Conservation (phyloP, 2,113 vertebrate species). For the Paedocypris sp. region DNA sequence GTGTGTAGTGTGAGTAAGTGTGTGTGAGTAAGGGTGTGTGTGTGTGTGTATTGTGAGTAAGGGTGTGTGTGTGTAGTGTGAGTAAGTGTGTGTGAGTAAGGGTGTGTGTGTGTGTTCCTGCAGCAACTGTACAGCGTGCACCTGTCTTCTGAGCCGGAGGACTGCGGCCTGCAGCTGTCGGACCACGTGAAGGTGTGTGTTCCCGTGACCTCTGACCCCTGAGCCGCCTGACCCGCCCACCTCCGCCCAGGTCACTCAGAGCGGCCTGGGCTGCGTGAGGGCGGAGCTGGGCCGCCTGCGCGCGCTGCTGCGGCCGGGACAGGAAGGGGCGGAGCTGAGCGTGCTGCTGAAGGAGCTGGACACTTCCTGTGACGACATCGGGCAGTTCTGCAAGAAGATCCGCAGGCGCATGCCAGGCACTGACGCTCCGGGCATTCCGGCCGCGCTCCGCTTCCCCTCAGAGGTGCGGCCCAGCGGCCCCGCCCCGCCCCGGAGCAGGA, state of each 20-base stretch:
- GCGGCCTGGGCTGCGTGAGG: conserved; percentile 89
- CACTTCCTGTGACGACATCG: conserved; percentile 85
- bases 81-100: no score
- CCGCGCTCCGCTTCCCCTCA: conserved; percentile 69
- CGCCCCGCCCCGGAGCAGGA: no score
- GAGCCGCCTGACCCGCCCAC: no score
- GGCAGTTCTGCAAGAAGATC: conserved; percentile 98
- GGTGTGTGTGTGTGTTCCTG: neutral
- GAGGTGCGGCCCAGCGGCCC: no score
- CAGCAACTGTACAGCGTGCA: conserved; percentile 95
- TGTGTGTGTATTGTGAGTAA: no score
- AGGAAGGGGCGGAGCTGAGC: conserved; percentile 76
- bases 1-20: no score
- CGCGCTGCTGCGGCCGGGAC: conserved; percentile 77
- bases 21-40: no score
- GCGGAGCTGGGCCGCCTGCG: conserved; percentile 85
- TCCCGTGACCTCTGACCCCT: no score
- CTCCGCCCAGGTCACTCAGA: conserved; percentile 98
- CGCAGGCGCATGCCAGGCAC: conserved; percentile 91
- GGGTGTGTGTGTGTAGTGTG: no score
- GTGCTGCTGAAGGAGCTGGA: conserved; percentile 86
- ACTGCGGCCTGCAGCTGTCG: conserved; percentile 86
- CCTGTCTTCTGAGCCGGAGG: conserved; percentile 76
- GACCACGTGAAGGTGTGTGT: conserved; percentile 86
- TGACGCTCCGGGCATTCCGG: conserved; percentile 79